Percentiles rank a stretch among this genome's conserved stretches.
Conservation (phyloP, 2,797 vertebrate species). For the Acropternis orthonyx region DNA sequence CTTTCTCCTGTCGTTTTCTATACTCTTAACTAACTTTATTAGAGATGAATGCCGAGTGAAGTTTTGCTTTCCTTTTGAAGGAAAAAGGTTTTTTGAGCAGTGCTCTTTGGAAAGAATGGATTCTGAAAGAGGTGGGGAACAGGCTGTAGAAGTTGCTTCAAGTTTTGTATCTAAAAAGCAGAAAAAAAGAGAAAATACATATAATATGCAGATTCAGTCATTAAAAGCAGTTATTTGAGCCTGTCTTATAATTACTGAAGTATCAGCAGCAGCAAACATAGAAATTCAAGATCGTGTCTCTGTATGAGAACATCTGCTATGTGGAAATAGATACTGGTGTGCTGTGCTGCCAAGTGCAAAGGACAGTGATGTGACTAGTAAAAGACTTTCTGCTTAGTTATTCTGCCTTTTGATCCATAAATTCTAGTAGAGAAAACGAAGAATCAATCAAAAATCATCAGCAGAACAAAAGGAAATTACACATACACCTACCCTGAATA, state of each 20-base stretch:
- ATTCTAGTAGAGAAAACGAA: not conserved
- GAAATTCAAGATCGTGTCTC: not conserved
- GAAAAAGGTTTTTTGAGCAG: constrained; percentile 93
- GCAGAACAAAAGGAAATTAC: not conserved
- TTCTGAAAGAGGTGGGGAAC: constrained; percentile 59
- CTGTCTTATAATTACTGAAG: not conserved
- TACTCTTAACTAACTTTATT: constrained; percentile 89
- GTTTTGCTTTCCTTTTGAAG: constrained; percentile 80
- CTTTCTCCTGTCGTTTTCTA: constrained; percentile 89
- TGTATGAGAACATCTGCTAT: not conserved
- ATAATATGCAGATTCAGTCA: not conserved
- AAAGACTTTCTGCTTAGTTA: not conserved
- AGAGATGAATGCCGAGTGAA: constrained; percentile 94
- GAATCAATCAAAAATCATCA: not conserved
- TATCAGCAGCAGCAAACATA: not conserved
- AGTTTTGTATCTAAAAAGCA: constrained; percentile 67
- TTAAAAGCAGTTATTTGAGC: not conserved
- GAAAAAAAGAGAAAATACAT: not conserved
- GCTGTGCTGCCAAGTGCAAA: not conserved
- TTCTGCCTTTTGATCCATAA: not conserved
- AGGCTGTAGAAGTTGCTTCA: not conserved
- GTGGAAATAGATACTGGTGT: not conserved
- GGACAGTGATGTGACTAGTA: not conserved
- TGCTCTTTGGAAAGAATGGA: constrained; percentile 79
- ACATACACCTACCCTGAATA: constrained; percentile 76